Base-by-base conservation (phyloP, 2,888 invertebrate genomes). In the Phorcus lineatus region DNA sequence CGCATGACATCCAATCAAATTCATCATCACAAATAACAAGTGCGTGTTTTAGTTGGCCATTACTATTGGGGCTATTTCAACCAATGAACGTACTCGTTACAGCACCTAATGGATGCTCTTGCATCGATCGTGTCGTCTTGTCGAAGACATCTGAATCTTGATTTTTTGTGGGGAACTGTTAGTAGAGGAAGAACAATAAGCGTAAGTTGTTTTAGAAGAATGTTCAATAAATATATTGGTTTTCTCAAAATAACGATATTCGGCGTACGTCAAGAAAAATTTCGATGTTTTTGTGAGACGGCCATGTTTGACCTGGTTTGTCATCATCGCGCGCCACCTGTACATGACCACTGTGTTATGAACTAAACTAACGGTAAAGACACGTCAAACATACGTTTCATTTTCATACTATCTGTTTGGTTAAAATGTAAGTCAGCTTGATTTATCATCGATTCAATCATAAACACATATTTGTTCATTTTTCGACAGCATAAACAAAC, bases 101-200 rank as follows among this genome's bases (percentile, higher is more conserved):
- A 82, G 36, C 67, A n/a, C 78, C 84, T 85, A 36, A 90, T 90
- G 90, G 90, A 89, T 86, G 87, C 86, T 77, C 84, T 90, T 80
- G 84, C 87, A 81, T 86, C 89, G 82, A 88, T 90, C 81, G 85
- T 90, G 81, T 87, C 89, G 74, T 87, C 85, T 79, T 90, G 90
- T 82, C 87, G 86, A 81, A 87, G 86, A 86, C 85, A 85, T 67
- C 82, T 90, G 54, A 89, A 87, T 85, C 87, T 90, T 81, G 89
- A 89, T 78, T 89, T 89, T 87, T 85, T 90, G 88, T 89, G 90
- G 90, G 89, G 85, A 74, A 84, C 77, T 40, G 79, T 82, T n/a
- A 79, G 80, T 47, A 78, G 75, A 24, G 77, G 77, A 13, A 57
- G 57, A 52, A 66, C 67, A n/a, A 76, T 78, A 47, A 80, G 52